Evolutionary conservation across 2,888 invertebrate genomes (phyloP).

Genomic region (Choreutis nemorana): DNA sequence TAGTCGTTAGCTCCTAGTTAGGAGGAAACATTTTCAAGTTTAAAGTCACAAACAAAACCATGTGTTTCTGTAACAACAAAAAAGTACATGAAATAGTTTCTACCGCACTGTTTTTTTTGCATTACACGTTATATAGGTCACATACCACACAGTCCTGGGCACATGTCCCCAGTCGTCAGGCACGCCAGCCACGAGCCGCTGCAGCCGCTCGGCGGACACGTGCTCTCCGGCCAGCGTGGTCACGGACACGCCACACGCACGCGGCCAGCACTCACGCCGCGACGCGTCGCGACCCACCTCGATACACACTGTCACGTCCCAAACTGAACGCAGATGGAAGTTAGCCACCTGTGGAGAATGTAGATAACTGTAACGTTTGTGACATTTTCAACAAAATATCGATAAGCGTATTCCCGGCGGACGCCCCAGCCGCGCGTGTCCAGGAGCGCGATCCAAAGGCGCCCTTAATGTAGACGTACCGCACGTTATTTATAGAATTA

Average conservation of each 20-base stretch:
- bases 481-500: no score
- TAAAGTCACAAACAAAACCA: no score
- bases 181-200: slow-evolving; percentile 13
- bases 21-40: no score
- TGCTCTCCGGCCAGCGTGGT: slow-evolving; percentile 19
- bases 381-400: not conserved
- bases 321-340: slow-evolving; percentile 37
- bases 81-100: no score
- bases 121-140: no score
- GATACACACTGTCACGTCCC: slow-evolving; percentile 36
- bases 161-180: slow-evolving; percentile 45
- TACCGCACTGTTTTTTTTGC: no score
- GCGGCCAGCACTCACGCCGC: slow-evolving; percentile 26
- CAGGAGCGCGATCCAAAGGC: not conserved
- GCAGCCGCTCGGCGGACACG: slow-evolving; percentile 14
- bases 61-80: no score
- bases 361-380: no score
- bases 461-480: not conserved
- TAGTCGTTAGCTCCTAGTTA: no score
- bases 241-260: slow-evolving; percentile 20
- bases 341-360: slow-evolving; percentile 40
- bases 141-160: slow-evolving; percentile 37
- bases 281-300: slow-evolving; percentile 23
- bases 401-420: not conserved
- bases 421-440: not conserved